Evolutionary conservation across 2,797 vertebrate genomes (phyloP).

Genomic region (Sciurus carolinensis): DNA sequence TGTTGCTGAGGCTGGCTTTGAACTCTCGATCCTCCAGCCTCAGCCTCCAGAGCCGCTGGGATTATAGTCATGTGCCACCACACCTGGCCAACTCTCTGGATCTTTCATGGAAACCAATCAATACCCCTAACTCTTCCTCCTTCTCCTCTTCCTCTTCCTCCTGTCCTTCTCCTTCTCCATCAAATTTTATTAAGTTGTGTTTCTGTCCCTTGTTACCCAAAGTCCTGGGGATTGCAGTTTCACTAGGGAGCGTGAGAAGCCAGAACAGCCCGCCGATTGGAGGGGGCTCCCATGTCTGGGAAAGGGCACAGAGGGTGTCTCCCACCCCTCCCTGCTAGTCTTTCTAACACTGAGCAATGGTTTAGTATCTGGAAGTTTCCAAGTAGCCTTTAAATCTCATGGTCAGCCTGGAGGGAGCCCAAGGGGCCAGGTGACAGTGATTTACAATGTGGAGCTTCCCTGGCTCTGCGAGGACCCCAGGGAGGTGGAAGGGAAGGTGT

Average conservation of each 20-base stretch:
- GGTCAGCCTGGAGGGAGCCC: not conserved
- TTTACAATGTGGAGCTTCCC: not conserved
- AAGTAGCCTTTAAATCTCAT: not conserved
- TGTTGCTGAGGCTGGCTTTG: too few relatives aligned
- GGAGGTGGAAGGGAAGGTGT: not conserved
- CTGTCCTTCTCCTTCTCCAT: not conserved
- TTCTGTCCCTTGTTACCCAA: slow-evolving; percentile 11
- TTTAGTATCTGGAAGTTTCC: not conserved
- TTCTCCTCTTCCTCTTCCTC: not conserved
- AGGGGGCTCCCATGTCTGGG: not conserved
- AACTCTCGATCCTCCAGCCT: too few relatives aligned
- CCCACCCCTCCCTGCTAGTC: not conserved
- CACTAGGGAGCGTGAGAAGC: not conserved
- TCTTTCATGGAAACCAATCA: not conserved
- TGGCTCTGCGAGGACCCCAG: not conserved
- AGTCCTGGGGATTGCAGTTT: not conserved
- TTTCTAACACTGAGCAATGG: not conserved
- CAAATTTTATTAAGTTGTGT: not conserved
- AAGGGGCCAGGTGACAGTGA: not conserved
- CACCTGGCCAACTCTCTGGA: too few relatives aligned
- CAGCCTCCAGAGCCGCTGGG: too few relatives aligned
- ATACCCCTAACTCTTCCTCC: not conserved
- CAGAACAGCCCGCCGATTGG: not conserved
- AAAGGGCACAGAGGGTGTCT: not conserved
- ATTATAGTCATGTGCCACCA: accelerated